Evolutionary conservation across 2,888 invertebrate genomes (phyloP).

Genomic region (Cheilosia vernalis): DNA sequence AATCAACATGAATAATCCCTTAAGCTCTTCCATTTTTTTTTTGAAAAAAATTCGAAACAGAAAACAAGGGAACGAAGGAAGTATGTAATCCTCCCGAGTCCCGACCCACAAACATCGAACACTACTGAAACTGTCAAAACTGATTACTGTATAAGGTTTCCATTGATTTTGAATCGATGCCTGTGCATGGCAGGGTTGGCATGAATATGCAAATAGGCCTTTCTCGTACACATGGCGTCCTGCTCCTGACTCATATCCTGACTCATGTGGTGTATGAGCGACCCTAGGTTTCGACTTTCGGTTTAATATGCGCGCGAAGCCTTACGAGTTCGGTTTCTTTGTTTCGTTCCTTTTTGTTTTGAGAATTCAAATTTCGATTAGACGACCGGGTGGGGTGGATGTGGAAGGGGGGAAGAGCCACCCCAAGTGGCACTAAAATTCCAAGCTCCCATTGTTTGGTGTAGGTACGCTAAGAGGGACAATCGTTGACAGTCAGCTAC

Average conservation of each 20-base stretch:
- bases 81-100: constrained; percentile 61
- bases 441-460: constrained; percentile 52
- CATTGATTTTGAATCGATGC: constrained; percentile 71
- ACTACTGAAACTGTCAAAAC: constrained; percentile 75
- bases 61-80: constrained; percentile 46
- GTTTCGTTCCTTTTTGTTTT: constrained; percentile 33
- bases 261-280: constrained; percentile 6
- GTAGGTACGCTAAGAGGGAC: neutral
- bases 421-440: constrained; percentile 55
- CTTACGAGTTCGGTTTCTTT: constrained; percentile 61
- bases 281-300: constrained; percentile 54
- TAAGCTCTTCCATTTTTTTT: constrained; percentile 28
- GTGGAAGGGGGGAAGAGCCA: neutral
- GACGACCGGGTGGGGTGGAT: constrained; percentile 2
- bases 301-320: constrained; percentile 71
- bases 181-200: constrained; percentile 15
- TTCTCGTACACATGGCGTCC: constrained; percentile 35
- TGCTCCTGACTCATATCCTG: constrained; percentile 44
- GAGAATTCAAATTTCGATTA: constrained; percentile 72
- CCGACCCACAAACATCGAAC: constrained; percentile 66
- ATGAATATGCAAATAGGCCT: constrained; percentile 66
- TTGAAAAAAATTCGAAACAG: constrained; percentile 19
- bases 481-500: constrained; percentile 15
- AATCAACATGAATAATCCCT: constrained; percentile 72
- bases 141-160: constrained; percentile 74